Base-by-base conservation (phyloP, 2,113 vertebrate genomes). In the Bujurquina vittata region DNA sequence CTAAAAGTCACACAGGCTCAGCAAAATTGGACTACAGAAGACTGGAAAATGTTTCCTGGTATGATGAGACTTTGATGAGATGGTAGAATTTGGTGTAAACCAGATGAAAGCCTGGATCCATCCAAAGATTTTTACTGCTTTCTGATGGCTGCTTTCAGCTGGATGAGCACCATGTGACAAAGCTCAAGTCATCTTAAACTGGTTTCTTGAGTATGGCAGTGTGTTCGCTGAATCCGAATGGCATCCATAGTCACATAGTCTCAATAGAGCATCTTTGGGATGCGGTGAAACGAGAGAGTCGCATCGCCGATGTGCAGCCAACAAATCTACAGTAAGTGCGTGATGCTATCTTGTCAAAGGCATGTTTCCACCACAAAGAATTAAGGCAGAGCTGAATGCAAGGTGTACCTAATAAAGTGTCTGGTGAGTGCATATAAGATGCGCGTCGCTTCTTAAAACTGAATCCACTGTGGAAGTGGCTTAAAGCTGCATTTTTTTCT, bases 201-300 rank as follows among this genome's bases (percentile, higher is more conserved):
- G 31, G 31, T 33, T 33, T 37, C 35, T 37, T 37, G 35, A 37
- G 9, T 10, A 37, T 46, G 63, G 26, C 63, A 26, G 62, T 43
- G 37, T 26, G 40, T 0, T 49, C 15, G 26, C 22, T 49, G 40
- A 18, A 67, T 15, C 0, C 15, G 29, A 49, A 49, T 29, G 22
- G 63, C 40, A 22, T 49, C 22, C 63, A 67, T 14, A 67, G 3
- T 67, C 40, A 67, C 40, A 46, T 11, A 15, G 46, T 40, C 9
- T 67, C 9, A 67, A 0, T 0, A 26, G 22, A 49, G 8, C 22
- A 67, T 46, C 63, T 67, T 67, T 35, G 40, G 63, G 63, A 18
- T 67, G 15, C 23, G 15, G 63, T 49, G 63, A 49, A 49, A 49
- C 4, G 6, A 2, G 46, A 49, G 15, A 49, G 14, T 18, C 2